A percentile compares a stretch with the other conserved stretches of the same genome.
Conservation (phyloP, 2,797 vertebrate genomes). For the Iguana delicatissima region DNA sequence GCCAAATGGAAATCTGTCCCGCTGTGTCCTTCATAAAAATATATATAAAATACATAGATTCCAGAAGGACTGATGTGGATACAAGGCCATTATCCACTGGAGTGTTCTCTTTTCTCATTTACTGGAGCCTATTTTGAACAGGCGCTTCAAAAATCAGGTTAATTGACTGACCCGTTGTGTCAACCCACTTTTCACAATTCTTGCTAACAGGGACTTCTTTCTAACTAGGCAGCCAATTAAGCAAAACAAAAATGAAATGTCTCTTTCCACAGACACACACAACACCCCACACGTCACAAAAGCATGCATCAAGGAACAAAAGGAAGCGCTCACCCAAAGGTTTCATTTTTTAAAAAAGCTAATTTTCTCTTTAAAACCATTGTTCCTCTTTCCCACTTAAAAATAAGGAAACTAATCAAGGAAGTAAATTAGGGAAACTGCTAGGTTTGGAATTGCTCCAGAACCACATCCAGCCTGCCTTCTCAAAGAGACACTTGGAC, state of each 20-base stretch:
- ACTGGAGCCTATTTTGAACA: conserved; percentile 37
- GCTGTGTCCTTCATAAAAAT: background rate
- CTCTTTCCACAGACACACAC: background rate
- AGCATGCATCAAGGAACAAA: background rate
- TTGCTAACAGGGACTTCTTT: conserved; percentile 57
- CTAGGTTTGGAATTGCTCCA: too few relatives aligned
- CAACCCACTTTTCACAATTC: conserved; percentile 41
- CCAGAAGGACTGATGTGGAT: background rate
- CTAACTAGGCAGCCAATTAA: conserved; percentile 40
- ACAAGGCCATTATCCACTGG: background rate
- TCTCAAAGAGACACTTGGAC: too few relatives aligned
- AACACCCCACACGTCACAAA: background rate
- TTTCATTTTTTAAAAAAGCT: background rate
- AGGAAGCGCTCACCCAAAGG: background rate
- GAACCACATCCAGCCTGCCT: too few relatives aligned
- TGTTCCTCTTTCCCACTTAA: background rate
- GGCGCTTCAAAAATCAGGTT: conserved; percentile 50
- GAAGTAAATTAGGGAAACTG: too few relatives aligned
- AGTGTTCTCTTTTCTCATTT: conserved; percentile 11
- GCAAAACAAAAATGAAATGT: background rate
- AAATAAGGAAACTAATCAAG: background rate
- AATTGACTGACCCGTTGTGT: conserved; percentile 66
- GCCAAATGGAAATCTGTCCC: background rate
- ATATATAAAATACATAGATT: too few relatives aligned
- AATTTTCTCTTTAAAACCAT: background rate